Evolutionary conservation across 2,888 invertebrate genomes (phyloP).

Genomic region (Incurvaria masculella): DNA sequence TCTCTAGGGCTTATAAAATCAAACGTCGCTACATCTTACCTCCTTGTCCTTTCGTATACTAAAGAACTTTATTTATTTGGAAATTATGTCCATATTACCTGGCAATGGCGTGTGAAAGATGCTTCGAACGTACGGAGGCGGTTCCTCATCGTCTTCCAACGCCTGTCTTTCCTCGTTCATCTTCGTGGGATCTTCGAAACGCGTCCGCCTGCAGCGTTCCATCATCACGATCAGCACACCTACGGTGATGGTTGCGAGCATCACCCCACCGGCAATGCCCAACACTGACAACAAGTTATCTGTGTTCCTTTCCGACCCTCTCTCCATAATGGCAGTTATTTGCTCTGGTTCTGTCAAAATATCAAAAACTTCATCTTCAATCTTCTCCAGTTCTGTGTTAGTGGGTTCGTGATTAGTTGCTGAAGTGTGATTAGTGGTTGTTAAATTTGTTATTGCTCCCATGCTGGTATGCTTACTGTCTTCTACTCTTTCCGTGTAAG

Average conservation of each 20-base stretch:
- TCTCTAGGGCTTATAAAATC: no score
- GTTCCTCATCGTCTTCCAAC: conserved; percentile 40
- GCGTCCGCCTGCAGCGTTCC: conserved; percentile 39
- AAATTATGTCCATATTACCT: conserved; percentile 29
- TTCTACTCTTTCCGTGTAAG: neutral
- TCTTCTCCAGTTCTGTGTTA: conserved; percentile 36
- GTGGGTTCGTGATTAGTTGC: conserved; percentile 7
- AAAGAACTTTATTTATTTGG: no score
- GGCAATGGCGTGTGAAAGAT: conserved; percentile 57
- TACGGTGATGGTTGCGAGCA: conserved; percentile 50
- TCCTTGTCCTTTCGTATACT: no score
- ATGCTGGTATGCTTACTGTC: neutral
- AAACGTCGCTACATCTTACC: no score
- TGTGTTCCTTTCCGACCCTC: conserved; percentile 35
- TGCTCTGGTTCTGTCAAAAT: conserved; percentile 57
- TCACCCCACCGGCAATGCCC: conserved; percentile 50
- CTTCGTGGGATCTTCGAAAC: conserved; percentile 42
- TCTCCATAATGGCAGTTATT: conserved; percentile 51
- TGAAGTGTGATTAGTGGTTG: conserved; percentile 16
- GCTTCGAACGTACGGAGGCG: conserved; percentile 50
- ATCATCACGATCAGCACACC: conserved; percentile 49
- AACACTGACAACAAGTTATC: conserved; percentile 47
- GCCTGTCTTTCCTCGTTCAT: conserved; percentile 44
- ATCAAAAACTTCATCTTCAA: conserved; percentile 47
- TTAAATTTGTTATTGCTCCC: conserved; percentile 13